phyloP scores from a whole-genome alignment of 1,140 invertebrate species.

The Drosophila kepulauana region DNA sequence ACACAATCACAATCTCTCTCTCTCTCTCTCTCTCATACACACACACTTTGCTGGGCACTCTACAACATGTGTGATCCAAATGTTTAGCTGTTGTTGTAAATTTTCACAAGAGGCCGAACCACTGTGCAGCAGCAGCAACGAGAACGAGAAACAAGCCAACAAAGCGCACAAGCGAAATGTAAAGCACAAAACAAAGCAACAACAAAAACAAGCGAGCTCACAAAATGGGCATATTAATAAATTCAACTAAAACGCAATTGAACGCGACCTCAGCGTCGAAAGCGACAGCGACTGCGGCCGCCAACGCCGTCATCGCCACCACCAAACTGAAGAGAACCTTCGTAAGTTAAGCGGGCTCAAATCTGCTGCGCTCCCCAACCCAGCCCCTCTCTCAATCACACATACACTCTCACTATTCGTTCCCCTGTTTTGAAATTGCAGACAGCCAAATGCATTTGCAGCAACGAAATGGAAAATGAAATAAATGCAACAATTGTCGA shows the following conservation, averaged over 20 bases:
- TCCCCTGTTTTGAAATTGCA: slow-evolving; percentile 41
- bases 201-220: slow-evolving; percentile 39
- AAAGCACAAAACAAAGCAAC: slow-evolving; percentile 28
- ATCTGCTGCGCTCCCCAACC: slow-evolving; percentile 46
- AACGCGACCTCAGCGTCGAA: slow-evolving; percentile 47
- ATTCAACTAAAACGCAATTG: slow-evolving; percentile 68
- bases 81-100: slow-evolving; percentile 58
- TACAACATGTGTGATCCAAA: slow-evolving; percentile 79
- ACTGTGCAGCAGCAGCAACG: slow-evolving; percentile 39
- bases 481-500: slow-evolving; percentile 59
- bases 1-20: slow-evolving; percentile 15
- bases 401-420: slow-evolving; percentile 19
- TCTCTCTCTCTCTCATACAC: background rate
- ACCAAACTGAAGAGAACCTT: slow-evolving; percentile 39
- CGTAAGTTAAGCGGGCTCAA: slow-evolving; percentile 67
- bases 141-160: slow-evolving; percentile 45
- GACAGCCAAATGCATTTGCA: slow-evolving; percentile 28
- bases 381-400: slow-evolving; percentile 17
- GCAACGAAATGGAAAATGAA: slow-evolving; percentile 58
- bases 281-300: slow-evolving; percentile 11
- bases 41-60: slow-evolving; percentile 27
- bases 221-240: slow-evolving; percentile 58
- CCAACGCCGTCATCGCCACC: slow-evolving; percentile 21
- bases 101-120: slow-evolving; percentile 56
- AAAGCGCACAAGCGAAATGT: slow-evolving; percentile 36